Percentiles rank a stretch among this genome's conserved stretches.
Conservation (phyloP, 2,888 invertebrate genomes). For the Phorcus lineatus region DNA sequence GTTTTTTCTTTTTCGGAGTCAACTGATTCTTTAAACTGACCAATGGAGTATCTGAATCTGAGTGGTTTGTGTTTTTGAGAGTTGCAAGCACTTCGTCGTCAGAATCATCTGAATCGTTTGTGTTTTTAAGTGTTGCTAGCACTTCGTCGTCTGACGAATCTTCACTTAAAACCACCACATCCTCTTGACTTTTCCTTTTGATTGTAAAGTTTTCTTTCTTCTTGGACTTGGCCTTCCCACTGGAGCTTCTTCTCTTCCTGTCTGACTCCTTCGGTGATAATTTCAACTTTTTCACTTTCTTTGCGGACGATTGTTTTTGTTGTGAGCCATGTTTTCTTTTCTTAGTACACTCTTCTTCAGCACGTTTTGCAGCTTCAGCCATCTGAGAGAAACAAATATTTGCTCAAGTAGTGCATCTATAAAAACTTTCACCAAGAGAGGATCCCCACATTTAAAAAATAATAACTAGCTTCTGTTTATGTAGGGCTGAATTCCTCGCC, state of each 20-base stretch:
- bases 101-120: conserved; percentile 35
- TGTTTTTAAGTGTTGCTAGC: conserved; percentile 47
- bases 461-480: too few relatives aligned
- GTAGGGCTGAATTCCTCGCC: too few relatives aligned
- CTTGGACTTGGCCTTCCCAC: conserved; percentile 17
- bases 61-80: conserved; percentile 43
- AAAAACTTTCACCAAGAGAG: too few relatives aligned
- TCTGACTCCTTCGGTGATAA: conserved; percentile 1
- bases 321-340: conserved; percentile 47
- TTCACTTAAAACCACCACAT: conserved; percentile 28
- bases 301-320: conserved; percentile 33
- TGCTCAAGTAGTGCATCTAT: too few relatives aligned
- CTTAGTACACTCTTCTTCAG: conserved; percentile 49
- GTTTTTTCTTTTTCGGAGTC: conserved; percentile 52
- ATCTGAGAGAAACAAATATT: conserved; percentile 43
- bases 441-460: too few relatives aligned
- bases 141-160: conserved; percentile 43
- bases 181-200: conserved; percentile 37
- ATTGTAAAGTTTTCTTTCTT: conserved; percentile 28
- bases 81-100: conserved; percentile 49
- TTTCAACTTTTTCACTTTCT: conserved; percentile 52
- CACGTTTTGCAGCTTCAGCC: conserved; percentile 56
- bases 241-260: background rate
- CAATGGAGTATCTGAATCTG: conserved; percentile 59
- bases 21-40: conserved; percentile 49